Conservation (phyloP, 64 coral and sea anemone species). For the Orbicella faveolata region DNA sequence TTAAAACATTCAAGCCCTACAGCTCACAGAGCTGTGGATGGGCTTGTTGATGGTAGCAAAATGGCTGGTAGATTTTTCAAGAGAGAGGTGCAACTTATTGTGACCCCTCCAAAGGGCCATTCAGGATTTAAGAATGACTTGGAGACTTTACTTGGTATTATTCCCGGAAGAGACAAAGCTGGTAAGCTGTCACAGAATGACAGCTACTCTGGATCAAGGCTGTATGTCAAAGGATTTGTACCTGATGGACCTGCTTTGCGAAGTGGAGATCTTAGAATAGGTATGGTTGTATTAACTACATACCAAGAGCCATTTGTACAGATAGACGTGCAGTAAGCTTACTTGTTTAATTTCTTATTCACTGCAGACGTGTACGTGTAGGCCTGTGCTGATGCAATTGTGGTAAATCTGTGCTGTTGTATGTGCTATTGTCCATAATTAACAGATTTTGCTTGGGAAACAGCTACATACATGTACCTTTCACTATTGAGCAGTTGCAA, state of each 20-base stretch:
- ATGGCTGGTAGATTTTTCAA: slow-evolving; percentile 50
- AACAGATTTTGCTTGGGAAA: no score
- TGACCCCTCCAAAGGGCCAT: slow-evolving; percentile 65
- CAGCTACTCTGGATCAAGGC: slow-evolving; percentile 59
- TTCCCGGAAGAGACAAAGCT: slow-evolving; percentile 80
- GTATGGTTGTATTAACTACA: slow-evolving; percentile 16
- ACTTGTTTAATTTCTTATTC: no score
- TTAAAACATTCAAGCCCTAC: slow-evolving; percentile 52
- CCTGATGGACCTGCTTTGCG: slow-evolving; percentile 90
- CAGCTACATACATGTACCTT: no score
- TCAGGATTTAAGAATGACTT: slow-evolving; percentile 66
- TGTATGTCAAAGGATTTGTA: slow-evolving; percentile 91
- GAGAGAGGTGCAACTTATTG: slow-evolving; percentile 77
- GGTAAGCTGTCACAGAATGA: slow-evolving; percentile 68
- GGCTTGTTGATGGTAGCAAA: slow-evolving; percentile 25
- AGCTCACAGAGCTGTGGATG: slow-evolving; percentile 41
- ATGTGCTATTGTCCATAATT: no score
- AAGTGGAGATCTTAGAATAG: slow-evolving; percentile 86
- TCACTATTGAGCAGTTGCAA: no score
- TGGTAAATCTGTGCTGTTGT: no score
- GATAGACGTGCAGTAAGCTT: no score
- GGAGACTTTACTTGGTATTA: slow-evolving; percentile 83
- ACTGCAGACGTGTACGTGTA: no score
- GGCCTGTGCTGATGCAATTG: no score
- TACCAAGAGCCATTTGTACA: neutral